Base-by-base conservation (phyloP, 1,140 invertebrate species). In the Nebria ingens region DNA sequence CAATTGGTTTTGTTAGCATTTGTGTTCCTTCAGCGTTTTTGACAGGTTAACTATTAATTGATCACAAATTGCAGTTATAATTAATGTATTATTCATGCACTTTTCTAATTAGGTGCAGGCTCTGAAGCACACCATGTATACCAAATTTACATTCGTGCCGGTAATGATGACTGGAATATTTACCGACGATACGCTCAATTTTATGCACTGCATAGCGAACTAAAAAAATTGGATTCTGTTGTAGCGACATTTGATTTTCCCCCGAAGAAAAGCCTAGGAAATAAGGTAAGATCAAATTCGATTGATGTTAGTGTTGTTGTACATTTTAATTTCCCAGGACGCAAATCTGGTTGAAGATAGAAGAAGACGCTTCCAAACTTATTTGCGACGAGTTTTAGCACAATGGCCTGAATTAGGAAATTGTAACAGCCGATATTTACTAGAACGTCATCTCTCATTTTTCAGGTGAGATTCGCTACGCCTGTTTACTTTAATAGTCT, bases 21-120 rank as follows among this genome's bases (percentile, higher is more conserved):
- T 92, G 89, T 84, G 91, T 95, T 61, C 91, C 93, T 9, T 90
- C 87, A 19, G 91, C 87, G 1, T 96, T 95, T 73, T 73, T 95
- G 11, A 84, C 88, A 53, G 89, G 90, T 55, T 80, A 11, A 29
- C 4, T 93, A 93, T 73, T 89, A 93, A 77, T 88, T 91, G 64
- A 86, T 84, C 66, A 66, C 86, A 59, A 73, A 85, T 40, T 21
- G 19, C 40, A 40, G 21, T 55, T 23, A 19, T 52, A 45, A 15
- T 15, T 52, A 25, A 25, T 19, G 13, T 12, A 21, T 21, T 21
- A 53, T 53, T 57, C 61, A 20, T 53, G n/a, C n/a, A n/a, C n/a
- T n/a, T n/a, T n/a, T n/a, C n/a, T n/a, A n/a, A n/a, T n/a, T n/a
- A 68, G 65, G 68, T 50, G 60, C 56, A 52, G 66, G 64, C 12